Evolutionary conservation across 2,113 vertebrate species (phyloP), one percentile per base, ranked within the genome.

Genomic region (Mustela lutreola): DNA sequence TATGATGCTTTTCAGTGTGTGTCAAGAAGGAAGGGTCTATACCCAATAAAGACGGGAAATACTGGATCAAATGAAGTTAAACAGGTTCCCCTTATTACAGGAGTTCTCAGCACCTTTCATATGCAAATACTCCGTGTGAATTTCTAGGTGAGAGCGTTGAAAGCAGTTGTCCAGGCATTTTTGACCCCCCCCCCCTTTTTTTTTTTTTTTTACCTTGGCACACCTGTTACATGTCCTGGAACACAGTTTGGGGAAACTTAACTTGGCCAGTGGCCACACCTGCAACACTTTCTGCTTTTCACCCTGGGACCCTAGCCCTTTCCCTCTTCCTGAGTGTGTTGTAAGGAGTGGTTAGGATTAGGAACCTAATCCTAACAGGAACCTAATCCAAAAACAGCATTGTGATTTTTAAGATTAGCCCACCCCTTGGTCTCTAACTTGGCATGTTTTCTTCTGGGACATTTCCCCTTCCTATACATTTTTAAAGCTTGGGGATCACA

Each of bases 101-200:
- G 63, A 73, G 60, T 21, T n/a, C 26, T 45, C 22, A 4, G 62
- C 2, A n/a, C 70, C 50, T 91, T 80, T 76, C 80, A 65, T 22
- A 50, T 58, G 26, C 39, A 91, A 39, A 65, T 33, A 8, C 0
- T 2, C 76, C n/a, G 15, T 15, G 33, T 42, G 26, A 18, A 15
- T 92, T 79, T 89, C 53, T 36, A 79, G 16, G 11, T 45, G 58
- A 89, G 62, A 85, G 11, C 7, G 7, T 4, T 19, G 10, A 86
- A 45, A 91, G n/a, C 31, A 58, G 11, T 83, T 91, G 96, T 71
- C 75, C 79, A 79, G 60, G n/a, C 53, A 21, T 53, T 70, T 89
- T 53, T n/a, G 19, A 33, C 31, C 18, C 22, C 48, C 1, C 33
- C 14, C 2, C 1, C 4, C 0, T 15, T 11, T 60, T 36, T 16